Percentiles rank a stretch among this genome's conserved stretches.
Evolutionary conservation across 2,888 invertebrate genomes (phyloP).

Genomic region (Oscheius sp.): DNA sequence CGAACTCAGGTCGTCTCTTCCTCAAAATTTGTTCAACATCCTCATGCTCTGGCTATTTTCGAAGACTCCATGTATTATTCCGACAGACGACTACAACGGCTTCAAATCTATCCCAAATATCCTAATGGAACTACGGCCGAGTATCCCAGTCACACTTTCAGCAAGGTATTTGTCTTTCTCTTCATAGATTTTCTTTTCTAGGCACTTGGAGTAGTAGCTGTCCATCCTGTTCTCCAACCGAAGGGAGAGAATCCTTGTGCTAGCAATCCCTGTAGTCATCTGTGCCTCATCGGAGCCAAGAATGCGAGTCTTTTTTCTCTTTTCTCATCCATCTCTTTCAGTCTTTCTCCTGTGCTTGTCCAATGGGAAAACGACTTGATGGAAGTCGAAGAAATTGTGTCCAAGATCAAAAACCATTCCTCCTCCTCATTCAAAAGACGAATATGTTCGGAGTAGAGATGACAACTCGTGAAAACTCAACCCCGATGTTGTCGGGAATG

Average conservation of each 20-base stretch:
- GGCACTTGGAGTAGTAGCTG: conserved; percentile 91
- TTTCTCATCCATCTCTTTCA: conserved; percentile 17
- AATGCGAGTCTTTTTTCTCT: conserved; percentile 29
- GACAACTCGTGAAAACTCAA: conserved; percentile 75
- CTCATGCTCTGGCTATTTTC: conserved; percentile 91
- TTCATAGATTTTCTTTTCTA: neutral
- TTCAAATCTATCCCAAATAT: conserved; percentile 69
- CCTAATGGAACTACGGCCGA: conserved; percentile 67
- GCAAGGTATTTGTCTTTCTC: conserved; percentile 75
- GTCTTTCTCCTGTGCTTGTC: conserved; percentile 86
- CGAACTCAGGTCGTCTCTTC: conserved; percentile 60
- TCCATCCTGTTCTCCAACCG: conserved; percentile 92
- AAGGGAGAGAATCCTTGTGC: conserved; percentile 79
- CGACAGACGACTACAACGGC: conserved; percentile 61
- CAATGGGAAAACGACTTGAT: conserved; percentile 78
- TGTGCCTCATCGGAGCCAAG: conserved; percentile 83
- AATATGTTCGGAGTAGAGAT: conserved; percentile 79
- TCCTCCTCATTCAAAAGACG: conserved; percentile 89
- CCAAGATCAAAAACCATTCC: conserved; percentile 83
- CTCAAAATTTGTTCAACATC: conserved; percentile 86
- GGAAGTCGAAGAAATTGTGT: conserved; percentile 65
- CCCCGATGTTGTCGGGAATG: conserved; percentile 74
- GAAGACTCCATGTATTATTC: conserved; percentile 93
- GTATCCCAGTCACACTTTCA: conserved; percentile 83
- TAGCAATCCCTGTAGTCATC: conserved; percentile 82